Evolutionary conservation across 2,888 invertebrate genomes (phyloP).

Genomic region (Drosophila ezoana): DNA sequence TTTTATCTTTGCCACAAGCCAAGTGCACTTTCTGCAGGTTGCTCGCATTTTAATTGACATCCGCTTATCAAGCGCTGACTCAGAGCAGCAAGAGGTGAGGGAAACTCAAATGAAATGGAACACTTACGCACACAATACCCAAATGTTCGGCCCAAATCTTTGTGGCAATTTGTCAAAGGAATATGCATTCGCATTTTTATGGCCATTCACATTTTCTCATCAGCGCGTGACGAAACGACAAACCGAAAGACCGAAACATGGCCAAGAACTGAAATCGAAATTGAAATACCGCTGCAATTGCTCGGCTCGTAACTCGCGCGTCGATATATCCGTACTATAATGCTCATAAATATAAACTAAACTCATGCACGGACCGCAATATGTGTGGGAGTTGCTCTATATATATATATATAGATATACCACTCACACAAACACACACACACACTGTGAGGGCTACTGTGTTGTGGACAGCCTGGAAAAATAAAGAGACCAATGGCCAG

Average conservation of each 20-base stretch:
- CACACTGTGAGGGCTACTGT: constrained; percentile 45
- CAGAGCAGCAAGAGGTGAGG: constrained; percentile 6
- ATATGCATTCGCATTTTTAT: constrained; percentile 38
- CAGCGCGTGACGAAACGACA: constrained; percentile 37
- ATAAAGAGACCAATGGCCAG: constrained; percentile 69
- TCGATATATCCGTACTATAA: constrained; percentile 84
- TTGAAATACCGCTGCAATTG: constrained; percentile 49
- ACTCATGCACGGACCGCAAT: constrained; percentile 69
- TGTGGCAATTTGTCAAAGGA: constrained; percentile 13
- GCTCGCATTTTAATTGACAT: constrained; percentile 31
- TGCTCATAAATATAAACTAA: constrained; percentile 85
- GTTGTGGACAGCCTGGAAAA: constrained; percentile 37
- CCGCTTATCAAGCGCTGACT: constrained; percentile 42
- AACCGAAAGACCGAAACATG: constrained; percentile 27
- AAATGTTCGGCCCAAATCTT: constrained; percentile 4
- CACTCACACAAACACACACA: background rate
- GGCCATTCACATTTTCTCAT: constrained; percentile 45
- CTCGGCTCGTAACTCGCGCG: constrained; percentile 58
- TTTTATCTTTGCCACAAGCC: constrained; percentile 45
- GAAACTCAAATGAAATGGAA: background rate
- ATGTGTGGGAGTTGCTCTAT: constrained; percentile 52
- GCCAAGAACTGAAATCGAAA: constrained; percentile 35
- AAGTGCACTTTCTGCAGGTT: constrained; percentile 49
- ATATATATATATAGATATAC: constrained; percentile 31
- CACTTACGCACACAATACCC: constrained; percentile 33